Evolutionary conservation across 2,888 invertebrate genomes (phyloP), one percentile per base, ranked within the genome.

Genomic region (Lochmaea capreae): DNA sequence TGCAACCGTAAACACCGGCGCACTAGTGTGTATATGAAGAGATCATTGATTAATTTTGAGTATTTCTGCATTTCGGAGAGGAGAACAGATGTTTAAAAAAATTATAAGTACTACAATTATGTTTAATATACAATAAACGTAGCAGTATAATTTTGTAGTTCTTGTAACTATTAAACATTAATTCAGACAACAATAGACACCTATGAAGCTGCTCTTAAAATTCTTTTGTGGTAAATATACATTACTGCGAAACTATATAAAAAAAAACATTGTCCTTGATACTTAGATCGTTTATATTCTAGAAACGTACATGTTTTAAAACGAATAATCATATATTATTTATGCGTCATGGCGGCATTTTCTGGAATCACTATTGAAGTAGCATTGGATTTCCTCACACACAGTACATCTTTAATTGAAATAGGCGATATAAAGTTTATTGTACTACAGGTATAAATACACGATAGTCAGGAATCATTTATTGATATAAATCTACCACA

Each of bases 301-400:
- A 73, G 43, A 18, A 71, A 67, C 59, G 71, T 18, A 22, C 62
- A 61, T 72, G 58, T 74, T 72, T 74, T 76, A 76, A 76, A 76
- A 76, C 61, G 65, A 76, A 74, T 76, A 73, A 71, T 74, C 69
- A 73, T 76, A 74, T 68, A 74, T 76, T 73, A 74, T 65, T 65
- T 67, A 74, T 65, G 63, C 65, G 68, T 66, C 70, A 72, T 62
- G 70, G 65, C 71, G 70, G 74, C 69, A 72, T 71, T 76, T 61
- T 66, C 65, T 59, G 58, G 65, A 71, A 49, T 10, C 52, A 39
- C 33, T 63, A 33, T 70, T 63, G 63, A 70, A 52, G 39, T 39
- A 11, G 14, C 65, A 71, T 63, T 65, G 42, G 42, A 62, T 63
- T 43, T 71, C 46, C 43, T 65, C 5, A 10, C 58, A 63, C 43